phyloP scores from a whole-genome alignment of 2,113 vertebrate species.

The Zeus faber region DNA sequence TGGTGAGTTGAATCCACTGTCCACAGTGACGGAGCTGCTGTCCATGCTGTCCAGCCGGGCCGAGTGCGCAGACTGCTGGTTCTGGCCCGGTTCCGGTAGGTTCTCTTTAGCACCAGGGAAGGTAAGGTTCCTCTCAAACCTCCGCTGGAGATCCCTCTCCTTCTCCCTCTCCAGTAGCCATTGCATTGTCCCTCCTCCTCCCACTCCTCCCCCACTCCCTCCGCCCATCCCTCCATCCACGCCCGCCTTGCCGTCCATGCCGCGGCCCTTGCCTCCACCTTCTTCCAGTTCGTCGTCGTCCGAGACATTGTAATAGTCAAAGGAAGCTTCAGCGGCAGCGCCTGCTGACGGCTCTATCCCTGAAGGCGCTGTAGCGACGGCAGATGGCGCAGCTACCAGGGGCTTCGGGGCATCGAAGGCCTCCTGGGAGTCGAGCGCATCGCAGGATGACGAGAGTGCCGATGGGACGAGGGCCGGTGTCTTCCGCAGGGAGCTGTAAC shows the following conservation, averaged over 20 bases:
- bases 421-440: constrained; percentile 84
- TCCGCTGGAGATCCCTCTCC: constrained; percentile 92
- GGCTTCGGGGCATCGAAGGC: constrained; percentile 85
- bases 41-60: constrained; percentile 98
- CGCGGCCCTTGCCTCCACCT: constrained; percentile 78
- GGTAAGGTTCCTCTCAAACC: constrained; percentile 96
- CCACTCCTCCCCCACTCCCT: constrained; percentile 82
- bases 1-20: constrained; percentile 99
- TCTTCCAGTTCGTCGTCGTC: constrained; percentile 94
- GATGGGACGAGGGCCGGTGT: constrained; percentile 77
- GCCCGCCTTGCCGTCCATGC: constrained; percentile 69
- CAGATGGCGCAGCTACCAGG: constrained; percentile 66
- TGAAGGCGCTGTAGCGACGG: constrained; percentile 69
- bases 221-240: constrained; percentile 78
- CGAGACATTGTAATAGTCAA: constrained; percentile 97
- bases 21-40: constrained; percentile 97
- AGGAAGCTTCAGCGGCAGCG: constrained; percentile 84
- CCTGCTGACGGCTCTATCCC: constrained; percentile 78
- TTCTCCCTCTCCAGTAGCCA: constrained; percentile 95
- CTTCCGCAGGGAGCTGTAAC: constrained; percentile 85
- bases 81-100: constrained; percentile 79
- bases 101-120: constrained; percentile 91
- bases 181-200: constrained; percentile 92
- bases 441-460: constrained; percentile 70
- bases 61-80: constrained; percentile 92